Evolutionary conservation across 2,888 invertebrate species (phyloP), one percentile per base, ranked within the genome.

Genomic region (Temnothorax rugatulus): DNA sequence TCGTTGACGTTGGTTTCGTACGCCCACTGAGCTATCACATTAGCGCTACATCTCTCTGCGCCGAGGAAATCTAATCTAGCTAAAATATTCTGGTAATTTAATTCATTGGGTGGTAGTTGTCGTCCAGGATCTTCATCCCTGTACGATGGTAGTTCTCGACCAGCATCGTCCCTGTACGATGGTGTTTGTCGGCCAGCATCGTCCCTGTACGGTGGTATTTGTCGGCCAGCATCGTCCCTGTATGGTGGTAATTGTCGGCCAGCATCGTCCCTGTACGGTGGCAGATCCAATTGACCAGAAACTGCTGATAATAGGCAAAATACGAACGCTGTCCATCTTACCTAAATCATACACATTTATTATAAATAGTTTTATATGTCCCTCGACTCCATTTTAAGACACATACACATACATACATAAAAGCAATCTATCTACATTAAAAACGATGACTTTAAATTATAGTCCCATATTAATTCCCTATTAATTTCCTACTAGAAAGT

Each of bases 11-110:
- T 97, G 5, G 98, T 98, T 95, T 98, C 98, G 92, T 98, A 98
- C 94, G 97, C 97, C 98, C 98, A 98, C 93, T 98, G 98, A 0
- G 98, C 97, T 0, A 96, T 97, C n/a, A 98, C 98, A 94, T 98
- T 98, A 74, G 97, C 97, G 0, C 97, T 97, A 92, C 98, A 98
- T 94, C 97, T 97, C 93, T 97, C 96, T 0, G 98, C 97, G 13
- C 97, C 97, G 92, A 97, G 96, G 47, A 97, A 96, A 93, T 98
- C 98, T 41, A 97, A 96, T 85, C 97, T 97, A 63, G 96, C 96
- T 87, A 98, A 93, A 54, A 95, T 88, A 61, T 94, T 94, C 71
- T 91, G 88, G 25, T 91, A 90, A 63, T 95, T 94, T 54, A 91
- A 4, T 0, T 91, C 91, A 2, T 82, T 88, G 0, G 88, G 54